Percentiles rank a stretch among this genome's conserved stretches.
Conservation (phyloP, 2,113 vertebrate genomes). For the Ophiodon elongatus region DNA sequence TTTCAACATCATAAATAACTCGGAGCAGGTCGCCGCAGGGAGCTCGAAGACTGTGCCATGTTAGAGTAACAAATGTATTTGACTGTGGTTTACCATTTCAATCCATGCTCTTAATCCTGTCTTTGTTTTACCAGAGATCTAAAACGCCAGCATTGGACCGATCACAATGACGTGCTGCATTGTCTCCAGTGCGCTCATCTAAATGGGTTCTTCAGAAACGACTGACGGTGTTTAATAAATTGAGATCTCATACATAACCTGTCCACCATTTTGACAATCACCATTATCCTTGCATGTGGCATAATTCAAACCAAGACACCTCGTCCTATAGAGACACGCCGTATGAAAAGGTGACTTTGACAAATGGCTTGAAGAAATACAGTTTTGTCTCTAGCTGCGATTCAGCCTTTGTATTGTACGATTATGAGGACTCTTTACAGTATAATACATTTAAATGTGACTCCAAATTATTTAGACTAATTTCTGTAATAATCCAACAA, state of each 20-base stretch:
- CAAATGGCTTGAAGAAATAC: constrained; percentile 16
- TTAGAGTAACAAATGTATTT: constrained; percentile 73
- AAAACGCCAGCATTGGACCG: constrained; percentile 51
- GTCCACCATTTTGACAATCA: constrained; percentile 54
- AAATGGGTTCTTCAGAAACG: constrained; percentile 49
- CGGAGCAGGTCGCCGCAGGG: constrained; percentile 72
- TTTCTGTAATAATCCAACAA: neutral
- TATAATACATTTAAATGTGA: neutral
- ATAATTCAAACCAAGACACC: constrained; percentile 47
- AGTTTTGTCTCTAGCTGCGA: constrained; percentile 2
- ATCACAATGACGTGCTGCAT: constrained; percentile 58
- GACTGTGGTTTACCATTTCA: constrained; percentile 67
- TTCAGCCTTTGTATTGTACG: neutral
- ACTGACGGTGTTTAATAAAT: constrained; percentile 59
- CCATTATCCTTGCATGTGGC: constrained; percentile 50
- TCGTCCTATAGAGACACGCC: constrained; percentile 10
- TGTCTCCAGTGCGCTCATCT: constrained; percentile 58
- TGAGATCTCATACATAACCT: constrained; percentile 52
- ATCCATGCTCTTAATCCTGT: constrained; percentile 72
- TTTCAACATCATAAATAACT: constrained; percentile 87
- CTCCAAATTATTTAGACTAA: neutral
- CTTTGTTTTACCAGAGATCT: constrained; percentile 70
- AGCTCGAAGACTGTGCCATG: constrained; percentile 48
- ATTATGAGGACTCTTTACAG: neutral
- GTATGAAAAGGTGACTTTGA: constrained; percentile 37